These are phyloP conservation scores for Mastacembelus armatus DNA, from an alignment of 2,797 vertebrate species.

Conservation along the genomic window DNA sequence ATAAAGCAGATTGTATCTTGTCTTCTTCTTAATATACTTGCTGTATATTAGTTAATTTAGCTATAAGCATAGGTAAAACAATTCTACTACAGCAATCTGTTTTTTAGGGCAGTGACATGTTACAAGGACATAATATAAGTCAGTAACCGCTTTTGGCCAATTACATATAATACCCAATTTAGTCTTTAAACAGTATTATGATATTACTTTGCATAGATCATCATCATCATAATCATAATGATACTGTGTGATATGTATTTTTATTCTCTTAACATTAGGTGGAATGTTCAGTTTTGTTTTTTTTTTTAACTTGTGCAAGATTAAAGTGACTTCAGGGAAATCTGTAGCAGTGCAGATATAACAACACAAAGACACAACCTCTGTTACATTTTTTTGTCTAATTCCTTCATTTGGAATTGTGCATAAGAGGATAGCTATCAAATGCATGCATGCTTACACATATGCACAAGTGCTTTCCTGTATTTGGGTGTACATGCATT, in stretches of 20 bases:
- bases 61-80: slow-evolving; percentile 39
- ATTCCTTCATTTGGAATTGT: no score
- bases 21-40: slow-evolving; percentile 53
- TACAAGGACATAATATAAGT: slow-evolving; percentile 41
- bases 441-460: neutral
- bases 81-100: slow-evolving; percentile 28
- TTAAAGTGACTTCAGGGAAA: slow-evolving; percentile 16
- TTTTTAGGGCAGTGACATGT: slow-evolving; percentile 30
- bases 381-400: slow-evolving; percentile 1
- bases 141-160: slow-evolving; percentile 22
- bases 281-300: slow-evolving; percentile 19
- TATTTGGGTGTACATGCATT: slow-evolving; percentile 10
- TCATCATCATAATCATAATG: slow-evolving; percentile 4
- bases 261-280: slow-evolving; percentile 1
- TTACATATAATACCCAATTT: slow-evolving; percentile 27
- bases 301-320: slow-evolving; percentile 6
- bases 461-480: neutral
- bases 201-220: slow-evolving; percentile 22
- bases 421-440: slow-evolving; percentile 1
- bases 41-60: slow-evolving; percentile 32
- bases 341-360: slow-evolving; percentile 6
- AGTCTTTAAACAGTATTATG: slow-evolving; percentile 6
- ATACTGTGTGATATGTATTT: neutral
- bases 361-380: neutral
- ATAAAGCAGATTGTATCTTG: slow-evolving; percentile 39